Percentiles rank a stretch among this genome's conserved stretches.
These are phyloP conservation scores for Chinchilla lanigera DNA, from an alignment of 2,113 vertebrate species.

Conservation along the genomic window DNA sequence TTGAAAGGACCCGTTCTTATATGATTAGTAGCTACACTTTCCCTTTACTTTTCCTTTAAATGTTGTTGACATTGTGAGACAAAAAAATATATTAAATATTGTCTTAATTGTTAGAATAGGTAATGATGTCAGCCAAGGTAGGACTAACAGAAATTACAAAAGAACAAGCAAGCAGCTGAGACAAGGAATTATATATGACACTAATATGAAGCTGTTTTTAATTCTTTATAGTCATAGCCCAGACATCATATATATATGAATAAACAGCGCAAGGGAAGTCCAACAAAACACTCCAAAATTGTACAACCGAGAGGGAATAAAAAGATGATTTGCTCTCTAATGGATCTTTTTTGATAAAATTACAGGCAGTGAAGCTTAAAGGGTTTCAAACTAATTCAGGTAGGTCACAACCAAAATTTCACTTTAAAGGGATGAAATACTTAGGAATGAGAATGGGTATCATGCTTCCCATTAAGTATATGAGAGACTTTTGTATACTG, in stretches of 20 bases:
- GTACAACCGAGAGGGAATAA: not conserved
- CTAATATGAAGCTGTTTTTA: not conserved
- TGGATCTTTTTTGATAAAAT: not conserved
- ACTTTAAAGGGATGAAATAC: not conserved
- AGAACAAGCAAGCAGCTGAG: not conserved
- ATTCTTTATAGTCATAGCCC: not conserved
- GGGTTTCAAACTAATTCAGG: not conserved
- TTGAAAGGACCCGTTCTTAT: not conserved
- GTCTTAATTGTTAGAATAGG: not conserved
- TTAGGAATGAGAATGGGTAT: not conserved
- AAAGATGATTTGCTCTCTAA: not conserved
- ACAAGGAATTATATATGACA: rapidly evolving
- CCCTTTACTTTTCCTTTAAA: not conserved
- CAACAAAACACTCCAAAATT: not conserved
- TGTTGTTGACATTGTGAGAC: not conserved
- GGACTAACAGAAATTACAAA: not conserved
- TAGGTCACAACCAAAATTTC: not conserved
- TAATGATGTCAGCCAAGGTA: not conserved
- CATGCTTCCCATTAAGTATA: not conserved
- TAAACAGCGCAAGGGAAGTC: not conserved
- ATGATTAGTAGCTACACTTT: not conserved
- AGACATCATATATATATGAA: not conserved
- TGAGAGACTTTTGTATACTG: not conserved
- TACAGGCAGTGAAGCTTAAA: not conserved
- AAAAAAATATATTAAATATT: not conserved